Evolutionary conservation across 2,797 vertebrate species (phyloP).

Genomic region (Tarsius wallacei): DNA sequence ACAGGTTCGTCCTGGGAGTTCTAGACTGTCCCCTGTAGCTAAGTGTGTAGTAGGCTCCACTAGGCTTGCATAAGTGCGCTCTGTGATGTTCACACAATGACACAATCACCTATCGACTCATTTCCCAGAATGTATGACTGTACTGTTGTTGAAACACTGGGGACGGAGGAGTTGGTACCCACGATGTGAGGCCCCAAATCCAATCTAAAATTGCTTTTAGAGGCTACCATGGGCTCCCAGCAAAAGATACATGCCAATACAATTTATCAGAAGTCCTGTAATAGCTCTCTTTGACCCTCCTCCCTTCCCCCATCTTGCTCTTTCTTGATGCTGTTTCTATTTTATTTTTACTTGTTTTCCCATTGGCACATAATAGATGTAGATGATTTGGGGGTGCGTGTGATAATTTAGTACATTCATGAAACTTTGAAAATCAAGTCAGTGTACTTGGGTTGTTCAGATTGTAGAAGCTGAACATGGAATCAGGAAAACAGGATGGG

Average conservation of each 20-base stretch:
- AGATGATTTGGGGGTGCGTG: neutral
- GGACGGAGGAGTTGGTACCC: neutral
- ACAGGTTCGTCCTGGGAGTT: neutral
- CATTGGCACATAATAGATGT: neutral
- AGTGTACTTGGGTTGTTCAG: neutral
- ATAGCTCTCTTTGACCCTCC: rapidly evolving
- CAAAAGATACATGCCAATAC: neutral
- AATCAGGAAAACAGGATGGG: neutral
- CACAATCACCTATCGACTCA: neutral
- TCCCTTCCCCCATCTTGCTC: rapidly evolving
- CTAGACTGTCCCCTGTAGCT: neutral
- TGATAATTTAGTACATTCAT: neutral
- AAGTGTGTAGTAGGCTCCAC: neutral
- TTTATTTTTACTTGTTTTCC: neutral
- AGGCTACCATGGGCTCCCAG: rapidly evolving
- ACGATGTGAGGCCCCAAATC: neutral
- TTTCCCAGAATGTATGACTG: neutral
- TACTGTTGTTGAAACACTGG: neutral
- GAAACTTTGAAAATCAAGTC: neutral
- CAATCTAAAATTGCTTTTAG: neutral
- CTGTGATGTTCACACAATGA: neutral
- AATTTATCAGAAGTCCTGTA: neutral
- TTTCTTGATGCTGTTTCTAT: neutral
- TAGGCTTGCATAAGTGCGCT: neutral
- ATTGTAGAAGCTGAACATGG: neutral